Base-by-base conservation (phyloP, 2,888 invertebrate genomes). In the Calliphora vomitoria region DNA sequence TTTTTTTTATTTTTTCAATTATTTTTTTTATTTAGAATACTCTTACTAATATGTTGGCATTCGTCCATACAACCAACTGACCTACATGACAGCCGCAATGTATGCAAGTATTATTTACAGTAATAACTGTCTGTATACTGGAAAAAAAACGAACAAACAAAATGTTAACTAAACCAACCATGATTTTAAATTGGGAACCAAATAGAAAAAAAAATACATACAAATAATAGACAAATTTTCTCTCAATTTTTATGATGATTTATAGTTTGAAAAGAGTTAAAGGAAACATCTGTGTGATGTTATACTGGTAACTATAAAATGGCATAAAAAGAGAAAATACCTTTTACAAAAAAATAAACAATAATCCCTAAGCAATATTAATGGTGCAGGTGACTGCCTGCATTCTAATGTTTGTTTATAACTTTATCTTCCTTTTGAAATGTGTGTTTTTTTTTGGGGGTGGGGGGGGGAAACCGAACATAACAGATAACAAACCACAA, bases 201-300 rank as follows among this genome's bases (percentile, higher is more conserved):
- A 68, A 68, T 15, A n/a, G n/a, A 64, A 71, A 47, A 35, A 20
- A 53, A 13, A 82, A 18, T 20, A 62, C 13, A 38, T 5, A 15
- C 8, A 68, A 60, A 47, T 41, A 82, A 44, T 55, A 50, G 53
- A 64, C 55, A 50, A 75, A 60, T 74, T 53, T 81, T 80, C 76
- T 74, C 68, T 82, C 55, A 68, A 82, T 82, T 74, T 85, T 79
- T 82, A 79, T 85, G 78, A 85, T 82, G 85, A 87, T 87, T 85
- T 87, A 82, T 82, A 68, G 75, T 82, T 82, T 55, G 41, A 31
- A 78, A 82, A 62, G 47, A 81, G 68, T 62, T 72, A 72, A 81
- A 76, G 66, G 53, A 38, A 82, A 69, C 86, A 86, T 82, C 82
- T 86, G 86, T 78, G 13, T 13, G 25, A 31, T 58, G 10, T 58